Evolutionary conservation across 2,797 vertebrate species (phyloP).

Genomic region (Myotis planiceps): DNA sequence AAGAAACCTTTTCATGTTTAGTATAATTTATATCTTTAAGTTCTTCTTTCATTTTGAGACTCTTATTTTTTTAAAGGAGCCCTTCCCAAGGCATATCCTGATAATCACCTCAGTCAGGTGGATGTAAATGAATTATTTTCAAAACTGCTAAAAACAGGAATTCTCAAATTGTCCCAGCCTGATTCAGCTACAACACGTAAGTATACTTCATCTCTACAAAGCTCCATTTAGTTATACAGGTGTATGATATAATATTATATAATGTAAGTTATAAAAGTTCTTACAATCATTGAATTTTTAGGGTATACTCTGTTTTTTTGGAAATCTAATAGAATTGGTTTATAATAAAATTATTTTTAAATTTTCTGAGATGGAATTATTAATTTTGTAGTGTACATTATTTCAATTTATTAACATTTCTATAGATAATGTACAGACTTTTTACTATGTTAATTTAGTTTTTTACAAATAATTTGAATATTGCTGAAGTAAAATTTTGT

Average conservation of each 20-base stretch:
- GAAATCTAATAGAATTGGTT: constrained; percentile 40
- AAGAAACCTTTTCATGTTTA: constrained; percentile 49
- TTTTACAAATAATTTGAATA: constrained; percentile 54
- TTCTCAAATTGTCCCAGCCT: constrained; percentile 92
- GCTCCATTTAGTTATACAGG: constrained; percentile 23
- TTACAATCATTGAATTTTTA: constrained; percentile 8
- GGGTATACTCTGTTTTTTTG: not conserved
- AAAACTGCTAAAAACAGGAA: constrained; percentile 95
- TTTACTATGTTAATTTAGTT: constrained; percentile 28
- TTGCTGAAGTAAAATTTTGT: constrained; percentile 26
- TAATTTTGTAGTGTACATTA: not conserved
- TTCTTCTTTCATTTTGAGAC: constrained; percentile 50
- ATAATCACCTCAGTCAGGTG: constrained; percentile 97
- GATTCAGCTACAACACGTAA: constrained; percentile 89
- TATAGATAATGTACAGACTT: not conserved
- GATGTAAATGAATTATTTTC: constrained; percentile 97
- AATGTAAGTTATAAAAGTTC: not conserved
- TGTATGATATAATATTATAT: not conserved
- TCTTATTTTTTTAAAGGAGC: constrained; percentile 76
- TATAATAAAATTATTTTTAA: constrained; percentile 26
- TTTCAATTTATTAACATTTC: not conserved
- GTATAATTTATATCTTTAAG: constrained; percentile 38
- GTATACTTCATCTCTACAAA: constrained; percentile 69
- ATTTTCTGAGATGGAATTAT: constrained; percentile 14
- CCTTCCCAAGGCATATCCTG: constrained; percentile 89